These are phyloP conservation scores for Podarcis lilfordi DNA, from an alignment of 2,797 vertebrate genomes.

Conservation along the genomic window DNA sequence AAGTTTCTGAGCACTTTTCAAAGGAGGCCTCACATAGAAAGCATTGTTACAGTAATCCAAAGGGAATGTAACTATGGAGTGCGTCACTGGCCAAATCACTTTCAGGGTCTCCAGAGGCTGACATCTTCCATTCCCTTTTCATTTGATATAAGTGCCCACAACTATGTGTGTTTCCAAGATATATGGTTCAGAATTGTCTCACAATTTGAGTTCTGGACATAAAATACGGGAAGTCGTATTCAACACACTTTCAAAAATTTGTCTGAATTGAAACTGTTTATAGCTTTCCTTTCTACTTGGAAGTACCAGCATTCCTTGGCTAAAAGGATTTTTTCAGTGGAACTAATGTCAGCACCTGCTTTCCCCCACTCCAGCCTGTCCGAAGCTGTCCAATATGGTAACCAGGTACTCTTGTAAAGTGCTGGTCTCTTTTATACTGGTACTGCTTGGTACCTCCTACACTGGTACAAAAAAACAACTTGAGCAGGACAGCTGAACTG, in stretches of 20 bases:
- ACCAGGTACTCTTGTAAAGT: background rate
- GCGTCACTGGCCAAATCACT: background rate
- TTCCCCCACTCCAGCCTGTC: too few species aligned
- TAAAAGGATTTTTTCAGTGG: background rate
- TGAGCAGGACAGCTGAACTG: background rate
- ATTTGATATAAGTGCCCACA: background rate
- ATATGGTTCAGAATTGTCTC: background rate
- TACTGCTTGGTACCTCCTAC: background rate
- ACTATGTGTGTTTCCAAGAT: background rate
- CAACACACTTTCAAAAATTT: background rate
- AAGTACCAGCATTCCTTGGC: background rate
- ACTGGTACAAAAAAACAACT: background rate
- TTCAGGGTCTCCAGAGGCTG: background rate
- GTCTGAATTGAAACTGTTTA: background rate
- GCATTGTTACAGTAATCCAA: too few species aligned
- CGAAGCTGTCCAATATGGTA: background rate
- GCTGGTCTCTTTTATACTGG: background rate
- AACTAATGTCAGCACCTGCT: too few species aligned
- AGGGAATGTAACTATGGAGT: too few species aligned
- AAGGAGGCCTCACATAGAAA: too few species aligned
- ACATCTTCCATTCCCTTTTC: background rate
- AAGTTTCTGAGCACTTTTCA: too few species aligned
- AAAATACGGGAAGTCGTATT: background rate
- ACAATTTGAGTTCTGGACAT: background rate
- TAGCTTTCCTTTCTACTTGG: background rate